Percentiles rank a stretch among this genome's conserved stretches.
These are phyloP conservation scores for Actinia equina DNA, from an alignment of 64 coral and sea anemone species.

Conservation along the genomic window DNA sequence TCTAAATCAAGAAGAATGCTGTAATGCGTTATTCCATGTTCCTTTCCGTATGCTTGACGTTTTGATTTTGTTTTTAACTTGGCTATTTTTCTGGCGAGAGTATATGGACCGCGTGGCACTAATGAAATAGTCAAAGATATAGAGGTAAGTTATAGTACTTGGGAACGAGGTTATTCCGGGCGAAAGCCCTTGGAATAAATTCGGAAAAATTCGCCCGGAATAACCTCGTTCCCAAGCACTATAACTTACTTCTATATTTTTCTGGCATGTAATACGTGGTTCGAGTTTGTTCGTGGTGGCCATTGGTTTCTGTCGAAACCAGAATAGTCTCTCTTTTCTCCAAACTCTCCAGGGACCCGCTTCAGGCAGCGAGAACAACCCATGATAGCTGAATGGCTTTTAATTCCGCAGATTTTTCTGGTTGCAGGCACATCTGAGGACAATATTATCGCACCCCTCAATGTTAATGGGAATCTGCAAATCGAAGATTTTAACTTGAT, in stretches of 20 bases:
- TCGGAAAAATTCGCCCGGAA: too few species aligned
- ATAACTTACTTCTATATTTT: too few species aligned
- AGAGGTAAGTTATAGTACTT: too few species aligned
- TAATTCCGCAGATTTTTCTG: conserved; percentile 27
- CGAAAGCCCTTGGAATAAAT: too few species aligned
- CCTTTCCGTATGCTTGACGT: background rate
- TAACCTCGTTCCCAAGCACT: too few species aligned
- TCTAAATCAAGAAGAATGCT: conserved; percentile 50
- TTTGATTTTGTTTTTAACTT: conserved; percentile 15
- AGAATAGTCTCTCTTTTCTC: conserved; percentile 37
- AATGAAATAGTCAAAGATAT: too few species aligned
- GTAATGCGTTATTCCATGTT: conserved; percentile 25
- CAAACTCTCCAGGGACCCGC: conserved; percentile 17
- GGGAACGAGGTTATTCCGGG: too few species aligned
- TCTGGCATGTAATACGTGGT: conserved; percentile 11
- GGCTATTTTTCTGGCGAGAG: too few species aligned
- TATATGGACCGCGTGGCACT: too few species aligned
- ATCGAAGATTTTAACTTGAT: conserved; percentile 2
- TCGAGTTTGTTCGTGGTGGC: conserved; percentile 20
- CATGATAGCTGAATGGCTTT: conserved; percentile 7
- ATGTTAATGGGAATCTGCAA: conserved; percentile 25
- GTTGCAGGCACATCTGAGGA: conserved; percentile 31
- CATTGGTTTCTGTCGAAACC: conserved; percentile 31
- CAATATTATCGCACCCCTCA: conserved; percentile 29
- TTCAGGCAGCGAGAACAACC: conserved; percentile 32